Evolutionary conservation across 2,113 vertebrate genomes (phyloP).

Genomic region (Serranochromis macrocephalus): DNA sequence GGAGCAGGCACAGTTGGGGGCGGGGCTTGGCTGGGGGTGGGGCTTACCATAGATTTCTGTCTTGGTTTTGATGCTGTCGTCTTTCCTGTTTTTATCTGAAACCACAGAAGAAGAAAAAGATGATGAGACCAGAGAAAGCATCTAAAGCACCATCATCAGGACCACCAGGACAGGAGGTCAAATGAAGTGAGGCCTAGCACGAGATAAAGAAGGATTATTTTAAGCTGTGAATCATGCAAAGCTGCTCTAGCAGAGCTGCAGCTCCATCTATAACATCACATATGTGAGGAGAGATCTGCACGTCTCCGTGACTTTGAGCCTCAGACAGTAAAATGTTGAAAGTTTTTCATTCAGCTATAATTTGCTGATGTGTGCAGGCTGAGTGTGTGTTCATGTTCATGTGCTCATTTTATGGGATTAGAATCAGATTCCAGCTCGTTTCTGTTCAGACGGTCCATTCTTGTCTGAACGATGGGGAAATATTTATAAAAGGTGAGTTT

Average conservation of each 20-base stretch:
- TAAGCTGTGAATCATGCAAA: neutral
- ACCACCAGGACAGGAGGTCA: neutral
- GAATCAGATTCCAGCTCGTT: neutral
- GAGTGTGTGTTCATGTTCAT: neutral
- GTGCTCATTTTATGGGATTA: neutral
- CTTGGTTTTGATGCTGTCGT: slow-evolving; percentile 54
- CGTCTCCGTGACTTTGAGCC: fast-evolving
- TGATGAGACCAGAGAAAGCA: neutral
- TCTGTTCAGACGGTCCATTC: neutral
- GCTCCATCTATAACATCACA: fast-evolving
- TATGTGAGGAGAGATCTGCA: neutral
- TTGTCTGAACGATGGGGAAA: neutral
- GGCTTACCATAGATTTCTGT: slow-evolving; percentile 58
- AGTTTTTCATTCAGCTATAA: neutral
- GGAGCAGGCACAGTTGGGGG: neutral
- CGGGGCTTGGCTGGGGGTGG: neutral
- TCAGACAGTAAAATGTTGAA: neutral
- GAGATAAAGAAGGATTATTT: neutral
- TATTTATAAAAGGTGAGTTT: neutral
- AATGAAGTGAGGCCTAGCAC: neutral
- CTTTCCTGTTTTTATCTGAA: slow-evolving; percentile 69
- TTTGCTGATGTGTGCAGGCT: fast-evolving
- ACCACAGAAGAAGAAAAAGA: neutral
- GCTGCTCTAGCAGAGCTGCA: neutral
- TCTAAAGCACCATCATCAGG: neutral